Evolutionary conservation across 1,140 invertebrate species (phyloP), one percentile per base, ranked within the genome.

Genomic region (Lucilia cuprina): DNA sequence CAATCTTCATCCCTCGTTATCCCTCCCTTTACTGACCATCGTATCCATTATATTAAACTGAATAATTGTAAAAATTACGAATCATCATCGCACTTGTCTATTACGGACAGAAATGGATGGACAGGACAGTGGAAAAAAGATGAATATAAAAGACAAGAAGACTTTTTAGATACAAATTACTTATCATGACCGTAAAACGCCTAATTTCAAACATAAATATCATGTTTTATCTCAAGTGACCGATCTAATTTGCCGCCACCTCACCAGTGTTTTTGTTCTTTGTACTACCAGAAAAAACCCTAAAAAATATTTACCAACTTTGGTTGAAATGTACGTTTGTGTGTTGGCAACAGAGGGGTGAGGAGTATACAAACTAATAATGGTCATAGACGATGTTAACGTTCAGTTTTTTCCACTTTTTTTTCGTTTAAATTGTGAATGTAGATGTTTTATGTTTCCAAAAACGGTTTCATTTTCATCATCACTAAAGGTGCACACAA

Each of bases 171-270:
- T 49, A 80, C 77, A 80, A 80, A 80, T 80, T 80, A 80, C 77
- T 80, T 80, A 80, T 80, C 77, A 49, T 80, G 47, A 41, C 77
- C n/a, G 77, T 80, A 80, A 78, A 80, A 80, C 77, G 77, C 77
- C 77, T 80, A 80, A 80, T 80, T 80, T 80, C 41, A 80, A 80
- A 80, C 77, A 80, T 80, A 80, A 80, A 80, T 80, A 80, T 80
- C 41, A 80, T 80, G 77, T 80, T 49, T 80, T 80, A 80, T 80
- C 77, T 80, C 77, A 80, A 80, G 47, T 80, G 77, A 80, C 77
- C 77, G 77, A 80, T 80, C 77, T 80, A 17, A 78, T 80, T 80
- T 80, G 47, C 77, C 19, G 41, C 77, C n/a, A 50, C 77, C 41
- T 49, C 77, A 25, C 41, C 21, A 21, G 41, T 2, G 41, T 41